Conservation (phyloP, 2,113 vertebrate species). For the Ranitomeya variabilis region DNA sequence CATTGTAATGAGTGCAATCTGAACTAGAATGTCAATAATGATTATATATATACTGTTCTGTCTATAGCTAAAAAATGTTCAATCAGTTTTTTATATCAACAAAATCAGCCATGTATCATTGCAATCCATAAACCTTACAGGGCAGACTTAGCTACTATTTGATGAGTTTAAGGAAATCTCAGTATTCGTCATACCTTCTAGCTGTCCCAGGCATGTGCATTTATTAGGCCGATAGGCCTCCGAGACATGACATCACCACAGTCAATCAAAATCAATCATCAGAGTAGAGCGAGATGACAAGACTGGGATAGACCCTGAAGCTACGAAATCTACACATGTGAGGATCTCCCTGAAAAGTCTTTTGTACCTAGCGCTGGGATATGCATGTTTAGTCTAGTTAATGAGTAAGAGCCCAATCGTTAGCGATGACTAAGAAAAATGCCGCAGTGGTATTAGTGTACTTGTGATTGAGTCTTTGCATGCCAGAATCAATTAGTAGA, state of each 20-base stretch:
- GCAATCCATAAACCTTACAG: neutral
- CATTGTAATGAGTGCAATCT: no score
- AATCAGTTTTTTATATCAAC: neutral
- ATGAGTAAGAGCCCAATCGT: neutral
- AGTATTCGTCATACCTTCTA: neutral
- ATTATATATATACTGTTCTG: no score
- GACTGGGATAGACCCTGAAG: conserved; percentile 1
- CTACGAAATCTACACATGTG: neutral
- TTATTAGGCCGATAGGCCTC: conserved; percentile 24
- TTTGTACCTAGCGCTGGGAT: neutral
- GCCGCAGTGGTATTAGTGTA: neutral
- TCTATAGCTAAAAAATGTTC: no score
- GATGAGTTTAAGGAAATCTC: neutral
- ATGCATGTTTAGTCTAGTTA: neutral
- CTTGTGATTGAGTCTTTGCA: neutral
- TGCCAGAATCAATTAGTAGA: neutral
- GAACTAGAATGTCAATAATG: no score
- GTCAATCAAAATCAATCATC: conserved; percentile 38
- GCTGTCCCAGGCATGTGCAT: conserved; percentile 1
- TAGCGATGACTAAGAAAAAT: neutral
- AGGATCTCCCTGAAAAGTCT: neutral
- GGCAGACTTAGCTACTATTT: neutral
- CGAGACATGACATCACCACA: conserved; percentile 37
- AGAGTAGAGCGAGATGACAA: conserved; percentile 9
- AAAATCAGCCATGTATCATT: neutral